Evolutionary conservation across 2,888 invertebrate genomes (phyloP).

Genomic region (Eucriotettix oculatus): DNA sequence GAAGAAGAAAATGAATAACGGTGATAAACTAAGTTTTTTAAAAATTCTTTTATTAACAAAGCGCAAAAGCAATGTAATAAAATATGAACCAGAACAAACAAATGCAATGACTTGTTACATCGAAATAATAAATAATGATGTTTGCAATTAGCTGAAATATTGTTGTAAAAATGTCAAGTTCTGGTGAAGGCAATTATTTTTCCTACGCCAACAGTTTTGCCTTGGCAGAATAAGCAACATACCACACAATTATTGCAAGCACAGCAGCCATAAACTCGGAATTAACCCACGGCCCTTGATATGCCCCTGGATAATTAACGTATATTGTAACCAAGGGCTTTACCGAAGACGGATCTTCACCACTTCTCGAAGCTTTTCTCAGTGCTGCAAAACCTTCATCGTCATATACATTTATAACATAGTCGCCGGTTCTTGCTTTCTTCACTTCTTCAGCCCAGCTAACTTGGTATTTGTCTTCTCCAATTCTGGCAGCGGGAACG

Average conservation of each 20-base stretch:
- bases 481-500: slow-evolving; percentile 66
- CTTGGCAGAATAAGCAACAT: slow-evolving; percentile 72
- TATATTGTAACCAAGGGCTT: slow-evolving; percentile 54
- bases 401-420: slow-evolving; percentile 66
- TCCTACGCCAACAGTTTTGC: slow-evolving; percentile 52
- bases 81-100: too few relatives aligned
- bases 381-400: slow-evolving; percentile 83
- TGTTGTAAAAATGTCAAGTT: too few relatives aligned
- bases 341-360: slow-evolving; percentile 47
- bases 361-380: slow-evolving; percentile 61
- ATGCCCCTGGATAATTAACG: slow-evolving; percentile 61
- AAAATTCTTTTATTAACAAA: too few relatives aligned
- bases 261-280: slow-evolving; percentile 78
- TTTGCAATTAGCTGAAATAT: too few relatives aligned
- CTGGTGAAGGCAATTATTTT: too few relatives aligned
- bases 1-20: too few relatives aligned
- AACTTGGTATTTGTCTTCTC: slow-evolving; percentile 68
- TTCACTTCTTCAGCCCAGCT: slow-evolving; percentile 86
- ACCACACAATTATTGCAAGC: slow-evolving; percentile 61
- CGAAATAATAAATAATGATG: too few relatives aligned
- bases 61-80: too few relatives aligned
- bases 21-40: too few relatives aligned
- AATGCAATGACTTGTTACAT: too few relatives aligned
- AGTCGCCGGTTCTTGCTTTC: slow-evolving; percentile 64
- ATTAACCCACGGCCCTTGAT: slow-evolving; percentile 83